These are phyloP conservation scores for Malthinus seriepunctatus DNA, from an alignment of 2,888 invertebrate genomes.

Conservation along the genomic window DNA sequence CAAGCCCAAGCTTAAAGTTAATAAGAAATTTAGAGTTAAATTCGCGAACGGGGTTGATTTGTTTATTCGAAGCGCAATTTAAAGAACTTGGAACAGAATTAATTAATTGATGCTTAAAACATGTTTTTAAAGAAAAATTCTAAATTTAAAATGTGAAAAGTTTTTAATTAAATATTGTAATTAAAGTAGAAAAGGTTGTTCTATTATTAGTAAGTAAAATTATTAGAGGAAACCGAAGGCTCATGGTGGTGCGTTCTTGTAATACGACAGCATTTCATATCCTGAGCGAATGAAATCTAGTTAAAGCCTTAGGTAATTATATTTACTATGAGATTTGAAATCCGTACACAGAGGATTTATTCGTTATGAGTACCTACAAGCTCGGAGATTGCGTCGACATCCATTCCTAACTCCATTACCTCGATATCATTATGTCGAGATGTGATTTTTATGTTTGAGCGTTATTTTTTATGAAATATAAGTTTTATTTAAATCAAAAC, in stretches of 20 bases:
- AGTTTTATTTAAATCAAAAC: too few species aligned
- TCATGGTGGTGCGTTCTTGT: constrained; percentile 3
- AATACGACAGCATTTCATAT: constrained; percentile 4
- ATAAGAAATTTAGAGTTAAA: too few species aligned
- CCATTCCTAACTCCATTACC: constrained; percentile 21
- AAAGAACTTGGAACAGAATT: too few species aligned
- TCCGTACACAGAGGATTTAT: constrained; percentile 29
- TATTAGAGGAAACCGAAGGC: not conserved
- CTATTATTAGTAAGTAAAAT: not conserved
- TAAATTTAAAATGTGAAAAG: not conserved
- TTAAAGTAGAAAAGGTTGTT: not conserved
- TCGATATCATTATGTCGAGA: constrained; percentile 12
- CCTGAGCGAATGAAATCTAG: constrained; percentile 2
- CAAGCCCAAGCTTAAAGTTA: too few species aligned
- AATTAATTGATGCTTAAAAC: too few species aligned
- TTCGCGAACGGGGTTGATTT: too few species aligned
- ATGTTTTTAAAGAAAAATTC: not conserved
- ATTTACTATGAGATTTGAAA: constrained; percentile 28
- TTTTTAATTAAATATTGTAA: not conserved
- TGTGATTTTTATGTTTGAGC: not conserved
- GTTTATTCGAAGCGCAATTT: too few species aligned
- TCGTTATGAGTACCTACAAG: constrained; percentile 21
- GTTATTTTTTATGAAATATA: too few species aligned
- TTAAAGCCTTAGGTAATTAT: constrained; percentile 21
- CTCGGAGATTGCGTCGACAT: constrained; percentile 18